Evolutionary conservation across 2,113 vertebrate species (phyloP).

Genomic region (Glaucidium brasilianum): DNA sequence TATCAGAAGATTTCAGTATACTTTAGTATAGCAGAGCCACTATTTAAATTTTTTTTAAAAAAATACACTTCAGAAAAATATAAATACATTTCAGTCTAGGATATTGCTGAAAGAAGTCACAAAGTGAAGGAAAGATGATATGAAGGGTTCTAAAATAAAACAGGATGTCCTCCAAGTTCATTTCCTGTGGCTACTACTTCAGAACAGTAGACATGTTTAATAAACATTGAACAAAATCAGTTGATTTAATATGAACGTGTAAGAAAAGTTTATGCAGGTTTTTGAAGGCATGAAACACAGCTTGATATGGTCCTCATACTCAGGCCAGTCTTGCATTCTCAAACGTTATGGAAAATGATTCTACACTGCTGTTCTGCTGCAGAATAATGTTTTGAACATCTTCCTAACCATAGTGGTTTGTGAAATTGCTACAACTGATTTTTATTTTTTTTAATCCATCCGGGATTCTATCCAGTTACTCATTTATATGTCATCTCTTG

Average conservation of each 20-base stretch:
- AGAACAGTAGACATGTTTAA: neutral
- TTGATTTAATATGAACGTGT: neutral
- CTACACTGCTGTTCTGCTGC: neutral
- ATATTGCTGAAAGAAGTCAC: neutral
- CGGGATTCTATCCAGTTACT: neutral
- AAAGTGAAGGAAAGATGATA: neutral
- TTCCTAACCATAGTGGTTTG: neutral
- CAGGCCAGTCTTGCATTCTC: neutral
- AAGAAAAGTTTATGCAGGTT: neutral
- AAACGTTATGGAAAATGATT: neutral
- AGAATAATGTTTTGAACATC: neutral
- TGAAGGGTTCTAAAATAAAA: neutral
- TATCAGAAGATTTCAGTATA: neutral
- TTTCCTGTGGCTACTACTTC: neutral
- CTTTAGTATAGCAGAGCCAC: neutral
- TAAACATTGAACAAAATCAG: neutral
- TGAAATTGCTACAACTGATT: neutral
- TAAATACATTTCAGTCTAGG: neutral
- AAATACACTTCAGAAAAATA: neutral
- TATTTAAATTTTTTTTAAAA: too few relatives aligned
- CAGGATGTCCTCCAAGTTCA: neutral
- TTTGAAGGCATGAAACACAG: neutral
- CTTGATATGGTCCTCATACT: neutral
- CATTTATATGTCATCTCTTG: neutral
- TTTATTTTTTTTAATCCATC: neutral